These are phyloP conservation scores for Xerus inauris DNA, from an alignment of 2,113 vertebrate species.

Conservation along the genomic window DNA sequence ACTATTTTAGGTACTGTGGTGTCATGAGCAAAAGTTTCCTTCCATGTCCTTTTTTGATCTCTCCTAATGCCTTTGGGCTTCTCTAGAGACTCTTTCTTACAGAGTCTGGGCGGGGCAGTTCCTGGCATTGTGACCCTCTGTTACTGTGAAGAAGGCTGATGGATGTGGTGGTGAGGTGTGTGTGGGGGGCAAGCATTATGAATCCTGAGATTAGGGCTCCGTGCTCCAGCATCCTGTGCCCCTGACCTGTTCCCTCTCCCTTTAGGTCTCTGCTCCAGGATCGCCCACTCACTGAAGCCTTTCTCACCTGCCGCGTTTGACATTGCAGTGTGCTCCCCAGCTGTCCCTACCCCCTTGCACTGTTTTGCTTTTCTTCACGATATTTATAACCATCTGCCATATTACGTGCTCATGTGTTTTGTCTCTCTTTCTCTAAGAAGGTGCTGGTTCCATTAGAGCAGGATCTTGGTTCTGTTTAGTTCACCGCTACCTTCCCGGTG, in stretches of 20 bases:
- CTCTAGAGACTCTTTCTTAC: not conserved
- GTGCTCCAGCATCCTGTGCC: too few species aligned
- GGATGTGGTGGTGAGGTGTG: not conserved
- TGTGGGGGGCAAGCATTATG: too few species aligned
- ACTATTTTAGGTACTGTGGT: not conserved
- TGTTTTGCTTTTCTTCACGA: not conserved
- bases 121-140: not conserved
- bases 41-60: not conserved
- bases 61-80: not conserved
- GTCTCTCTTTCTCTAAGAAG: not conserved
- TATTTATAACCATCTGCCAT: not conserved
- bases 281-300: too few species aligned
- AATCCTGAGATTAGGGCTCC: not conserved
- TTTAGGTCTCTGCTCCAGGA: not conserved
- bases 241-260: not conserved
- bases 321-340: not conserved
- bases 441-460: not conserved
- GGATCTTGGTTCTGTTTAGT: not conserved
- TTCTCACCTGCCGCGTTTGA: not conserved
- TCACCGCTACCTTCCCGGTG: not conserved
- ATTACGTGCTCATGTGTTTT: not conserved
- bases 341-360: too few species aligned
- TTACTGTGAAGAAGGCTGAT: not conserved
- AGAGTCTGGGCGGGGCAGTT: not conserved
- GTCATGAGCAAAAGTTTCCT: not conserved